Base-by-base conservation (phyloP, 2,797 vertebrate species). In the Zalophus californianus region DNA sequence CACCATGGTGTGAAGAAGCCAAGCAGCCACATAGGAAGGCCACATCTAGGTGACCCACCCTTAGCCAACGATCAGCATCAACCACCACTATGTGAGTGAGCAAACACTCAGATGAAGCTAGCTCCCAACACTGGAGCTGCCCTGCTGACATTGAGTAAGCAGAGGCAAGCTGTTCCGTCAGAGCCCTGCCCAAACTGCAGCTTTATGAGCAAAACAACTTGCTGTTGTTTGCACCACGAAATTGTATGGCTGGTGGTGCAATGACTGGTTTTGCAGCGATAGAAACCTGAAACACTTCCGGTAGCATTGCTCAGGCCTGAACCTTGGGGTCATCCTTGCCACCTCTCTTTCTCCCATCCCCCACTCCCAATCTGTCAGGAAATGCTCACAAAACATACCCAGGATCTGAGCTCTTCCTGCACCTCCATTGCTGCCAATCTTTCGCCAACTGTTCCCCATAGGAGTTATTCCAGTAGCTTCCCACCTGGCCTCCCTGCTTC, bases 351-450 rank as follows among this genome's bases (percentile, higher is more conserved):
- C 44, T 94, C 58, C 62, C 66, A 16, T 27, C 1, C 4, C 13
- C 35, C 23, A 32, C 23, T 82, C 48, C 29, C 38, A 56, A 20
- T 56, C 44, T 56, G 18, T 56, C 75, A 56, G 27, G 62, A 90
- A 56, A 78, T 78, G 66, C 25, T 85, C 56, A 50, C 14, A 78
- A 85, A 94, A 60, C 20, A 25, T 56, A 38, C 77, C 60, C 14
- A 32, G 60, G 78, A 80, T 35, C 70, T 84, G 56, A 64, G 64
- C 35, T 82, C 62, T 78, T 52, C 29, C 72, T 16, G 35, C 23
- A 21, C 38, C 38, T 23, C 82, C 75, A 14, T 11, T 48, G 83
- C 35, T 90, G 20, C 44, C 44, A 64, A 21, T 60, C 56, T 62
- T 72, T 86, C 89, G 23, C 12, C 16, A 64, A 64, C n/a, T 23